A percentile compares a stretch with the other conserved stretches of the same genome.
Conservation (phyloP, 1,140 invertebrate genomes). For the Rhyzopertha dominica region DNA sequence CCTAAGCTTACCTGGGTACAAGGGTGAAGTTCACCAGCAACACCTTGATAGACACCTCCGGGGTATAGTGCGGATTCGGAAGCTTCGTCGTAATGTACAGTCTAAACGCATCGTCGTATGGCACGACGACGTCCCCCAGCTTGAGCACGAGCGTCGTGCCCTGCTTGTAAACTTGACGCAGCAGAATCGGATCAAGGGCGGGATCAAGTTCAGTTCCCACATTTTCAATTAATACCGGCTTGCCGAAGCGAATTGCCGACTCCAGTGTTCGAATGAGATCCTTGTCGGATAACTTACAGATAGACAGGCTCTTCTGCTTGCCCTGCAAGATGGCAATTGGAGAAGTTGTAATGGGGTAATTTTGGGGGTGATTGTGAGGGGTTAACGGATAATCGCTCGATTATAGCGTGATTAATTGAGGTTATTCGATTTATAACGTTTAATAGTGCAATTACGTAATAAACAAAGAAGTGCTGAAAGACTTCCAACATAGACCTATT, state of each 20-base stretch:
- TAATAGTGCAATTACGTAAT: too few species aligned
- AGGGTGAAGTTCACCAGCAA: slow-evolving; percentile 67
- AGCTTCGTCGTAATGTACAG: slow-evolving; percentile 69
- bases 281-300: slow-evolving; percentile 62
- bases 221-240: slow-evolving; percentile 59
- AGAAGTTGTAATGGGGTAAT: slow-evolving; percentile 6
- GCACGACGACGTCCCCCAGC: slow-evolving; percentile 57
- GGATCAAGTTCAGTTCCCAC: slow-evolving; percentile 60
- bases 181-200: slow-evolving; percentile 58
- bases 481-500: too few species aligned
- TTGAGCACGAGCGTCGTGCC: slow-evolving; percentile 46
- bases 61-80: slow-evolving; percentile 66
- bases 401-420: too few species aligned
- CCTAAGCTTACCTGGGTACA: slow-evolving; percentile 33
- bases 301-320: slow-evolving; percentile 53
- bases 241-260: slow-evolving; percentile 66
- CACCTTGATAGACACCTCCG: slow-evolving; percentile 64
- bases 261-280: slow-evolving; percentile 66
- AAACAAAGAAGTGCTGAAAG: too few species aligned
- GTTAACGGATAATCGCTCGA: too few species aligned
- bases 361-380: too few species aligned
- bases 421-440: too few species aligned
- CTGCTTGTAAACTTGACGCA: slow-evolving; percentile 50
- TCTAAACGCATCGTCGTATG: slow-evolving; percentile 58
- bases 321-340: slow-evolving; percentile 49